phyloP scores from a whole-genome alignment of 1,140 invertebrate genomes.

The Neodiprion fabricii region DNA sequence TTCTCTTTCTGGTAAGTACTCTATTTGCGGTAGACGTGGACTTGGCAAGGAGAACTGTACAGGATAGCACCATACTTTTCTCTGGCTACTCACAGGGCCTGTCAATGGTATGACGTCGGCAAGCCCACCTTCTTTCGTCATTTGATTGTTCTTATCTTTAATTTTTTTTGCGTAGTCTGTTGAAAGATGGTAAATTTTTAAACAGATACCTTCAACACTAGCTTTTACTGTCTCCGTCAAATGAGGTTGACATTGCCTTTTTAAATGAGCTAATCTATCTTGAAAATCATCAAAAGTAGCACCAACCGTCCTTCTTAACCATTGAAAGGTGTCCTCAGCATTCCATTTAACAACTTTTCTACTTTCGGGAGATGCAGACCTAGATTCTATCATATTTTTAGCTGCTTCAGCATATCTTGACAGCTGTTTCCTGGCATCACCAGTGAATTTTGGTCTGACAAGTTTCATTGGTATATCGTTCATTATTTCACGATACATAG shows the following conservation, averaged over 20 bases:
- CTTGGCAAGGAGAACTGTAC: constrained; percentile 88
- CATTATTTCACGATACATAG: constrained; percentile 98
- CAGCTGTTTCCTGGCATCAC: constrained; percentile 94
- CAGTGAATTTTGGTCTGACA: constrained; percentile 92
- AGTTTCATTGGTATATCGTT: constrained; percentile 98
- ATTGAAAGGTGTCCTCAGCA: constrained; percentile 96
- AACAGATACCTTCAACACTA: constrained; percentile 94
- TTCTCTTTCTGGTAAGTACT: constrained; percentile 86
- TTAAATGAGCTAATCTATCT: constrained; percentile 66
- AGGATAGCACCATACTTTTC: constrained; percentile 95
- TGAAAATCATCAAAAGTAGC: constrained; percentile 96
- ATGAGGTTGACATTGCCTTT: constrained; percentile 94
- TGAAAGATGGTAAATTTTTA: constrained; percentile 93
- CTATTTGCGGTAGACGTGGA: constrained; percentile 83
- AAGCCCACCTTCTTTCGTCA: constrained; percentile 87
- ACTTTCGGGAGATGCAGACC: constrained; percentile 90
- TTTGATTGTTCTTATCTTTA: constrained; percentile 82
- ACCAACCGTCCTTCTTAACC: constrained; percentile 92
- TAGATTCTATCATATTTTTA: constrained; percentile 95
- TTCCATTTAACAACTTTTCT: constrained; percentile 98
- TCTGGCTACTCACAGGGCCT: constrained; percentile 70
- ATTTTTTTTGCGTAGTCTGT: constrained; percentile 92
- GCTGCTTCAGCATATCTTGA: constrained; percentile 95
- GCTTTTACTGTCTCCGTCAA: constrained; percentile 91
- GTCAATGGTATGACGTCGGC: constrained; percentile 74